Percentiles rank a stretch among this genome's conserved stretches.
These are phyloP conservation scores for Triplophysa rosa DNA, from an alignment of 2,113 vertebrate genomes.

Conservation along the genomic window DNA sequence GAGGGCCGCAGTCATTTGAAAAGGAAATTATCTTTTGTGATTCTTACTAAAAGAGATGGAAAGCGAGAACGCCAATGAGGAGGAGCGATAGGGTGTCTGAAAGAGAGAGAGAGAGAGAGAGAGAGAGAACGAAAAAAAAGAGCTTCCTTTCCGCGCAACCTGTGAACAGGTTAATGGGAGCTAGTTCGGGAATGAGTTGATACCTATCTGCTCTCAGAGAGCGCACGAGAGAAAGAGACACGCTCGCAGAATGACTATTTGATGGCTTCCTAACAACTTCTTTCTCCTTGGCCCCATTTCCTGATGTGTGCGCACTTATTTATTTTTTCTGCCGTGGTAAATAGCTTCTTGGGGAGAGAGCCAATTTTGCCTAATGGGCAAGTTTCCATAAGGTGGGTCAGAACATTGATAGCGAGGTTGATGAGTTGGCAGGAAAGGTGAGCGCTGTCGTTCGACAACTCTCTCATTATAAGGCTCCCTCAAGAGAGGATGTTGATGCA, in stretches of 20 bases:
- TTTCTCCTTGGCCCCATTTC: slow-evolving; percentile 70
- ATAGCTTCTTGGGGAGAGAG: slow-evolving; percentile 58
- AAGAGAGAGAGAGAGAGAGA: slow-evolving; percentile 27
- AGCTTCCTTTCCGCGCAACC: slow-evolving; percentile 46
- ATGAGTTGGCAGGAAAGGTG: slow-evolving; percentile 54
- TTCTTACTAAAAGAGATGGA: slow-evolving; percentile 65
- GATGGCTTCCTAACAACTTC: slow-evolving; percentile 70
- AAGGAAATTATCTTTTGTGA: slow-evolving; percentile 77
- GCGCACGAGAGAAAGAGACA: neutral
- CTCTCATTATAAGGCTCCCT: slow-evolving; percentile 44
- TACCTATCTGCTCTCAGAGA: slow-evolving; percentile 46
- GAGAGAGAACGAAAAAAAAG: slow-evolving; percentile 51
- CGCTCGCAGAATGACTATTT: slow-evolving; percentile 66
- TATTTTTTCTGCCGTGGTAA: slow-evolving; percentile 55
- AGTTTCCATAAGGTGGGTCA: slow-evolving; percentile 52
- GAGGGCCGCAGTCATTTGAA: slow-evolving; percentile 72
- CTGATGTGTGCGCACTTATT: slow-evolving; percentile 48
- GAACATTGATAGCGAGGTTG: slow-evolving; percentile 39
- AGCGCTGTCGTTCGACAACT: slow-evolving; percentile 48
- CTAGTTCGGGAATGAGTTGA: slow-evolving; percentile 50
- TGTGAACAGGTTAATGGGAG: slow-evolving; percentile 57
- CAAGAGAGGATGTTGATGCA: slow-evolving; percentile 37
- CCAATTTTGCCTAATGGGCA: slow-evolving; percentile 64
- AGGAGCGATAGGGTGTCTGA: slow-evolving; percentile 1
- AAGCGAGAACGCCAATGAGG: slow-evolving; percentile 41